Evolutionary conservation across 2,797 vertebrate species (phyloP).

Genomic region (Delichon dasypus): DNA sequence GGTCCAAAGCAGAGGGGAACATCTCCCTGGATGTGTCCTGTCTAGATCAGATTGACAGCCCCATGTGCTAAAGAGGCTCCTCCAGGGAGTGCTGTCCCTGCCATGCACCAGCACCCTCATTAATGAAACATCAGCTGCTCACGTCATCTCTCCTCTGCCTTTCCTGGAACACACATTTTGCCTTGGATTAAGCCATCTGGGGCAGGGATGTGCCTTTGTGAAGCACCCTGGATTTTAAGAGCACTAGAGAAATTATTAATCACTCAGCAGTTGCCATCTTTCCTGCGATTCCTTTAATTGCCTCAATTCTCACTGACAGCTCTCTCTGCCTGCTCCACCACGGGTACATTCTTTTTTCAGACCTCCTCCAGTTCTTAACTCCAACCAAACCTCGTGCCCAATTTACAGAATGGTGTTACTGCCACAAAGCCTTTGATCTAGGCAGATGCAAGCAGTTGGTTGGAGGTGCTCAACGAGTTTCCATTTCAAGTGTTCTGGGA

Average conservation of each 20-base stretch:
- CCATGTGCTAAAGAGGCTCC: background rate
- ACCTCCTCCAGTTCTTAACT: background rate
- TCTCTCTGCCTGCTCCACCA: background rate
- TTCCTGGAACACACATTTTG: conserved; percentile 5
- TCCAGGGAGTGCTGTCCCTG: background rate
- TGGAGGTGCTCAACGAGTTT: background rate
- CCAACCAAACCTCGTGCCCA: background rate
- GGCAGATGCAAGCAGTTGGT: background rate
- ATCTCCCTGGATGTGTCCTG: background rate
- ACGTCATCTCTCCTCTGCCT: background rate
- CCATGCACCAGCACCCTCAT: background rate
- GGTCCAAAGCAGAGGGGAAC: background rate
- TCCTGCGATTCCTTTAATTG: conserved; percentile 8
- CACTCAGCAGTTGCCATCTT: background rate
- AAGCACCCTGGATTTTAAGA: background rate
- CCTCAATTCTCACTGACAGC: background rate
- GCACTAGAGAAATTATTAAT: conserved; percentile 38
- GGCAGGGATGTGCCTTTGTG: background rate
- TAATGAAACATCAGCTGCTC: background rate
- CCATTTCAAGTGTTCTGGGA: background rate
- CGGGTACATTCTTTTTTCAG: background rate
- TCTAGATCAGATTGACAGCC: background rate
- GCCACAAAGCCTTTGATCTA: background rate
- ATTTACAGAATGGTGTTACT: background rate
- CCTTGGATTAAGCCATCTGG: background rate